Evolutionary conservation across 2,113 vertebrate species (phyloP), one percentile per base, ranked within the genome.

Genomic region (Etheostoma cragini): DNA sequence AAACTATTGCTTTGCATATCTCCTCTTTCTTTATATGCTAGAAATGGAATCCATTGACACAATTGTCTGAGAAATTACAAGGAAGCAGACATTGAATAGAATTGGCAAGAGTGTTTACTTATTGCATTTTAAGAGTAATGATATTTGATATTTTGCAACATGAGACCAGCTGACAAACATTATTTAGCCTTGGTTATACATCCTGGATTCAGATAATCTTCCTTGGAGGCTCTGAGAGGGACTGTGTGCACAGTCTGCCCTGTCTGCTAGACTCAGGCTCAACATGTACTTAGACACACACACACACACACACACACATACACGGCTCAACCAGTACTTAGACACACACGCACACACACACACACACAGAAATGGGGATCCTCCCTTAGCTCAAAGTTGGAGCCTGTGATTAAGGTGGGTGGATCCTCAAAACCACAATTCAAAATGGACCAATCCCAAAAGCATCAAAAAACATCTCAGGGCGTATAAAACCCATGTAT

Each of bases 331-430:
- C 78, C 71, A 64, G 70, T 58, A 53, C 81, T 78, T 63, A 86
- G 26, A 90, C n/a, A 62, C 52, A 84, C 65, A 69, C 35, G 53
- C 67, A 88, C 65, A 78, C 74, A 77, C 73, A 52, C 47, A 64
- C 15, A 54, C 63, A 78, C 24, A 17, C 47, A 82, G n/a, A 67
- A 11, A 16, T 21, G 24, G 62, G 53, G 78, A 70, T 70, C 85
- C 80, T 87, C 88, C 90, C 84, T 81, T n/a, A 74, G 82, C 72
- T 79, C 61, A 46, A 0, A 22, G 68, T 45, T 38, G 50, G 68
- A 85, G 72, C 53, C 83, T 87, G 72, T 91, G 56, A 89, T 93
- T 91, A 91, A 83, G 54, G 69, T 49, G 89, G 90, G 85, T 63
- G 84, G 84, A 83, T 75, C 85, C 80, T 80, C 4, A 1, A 78